Base-by-base conservation (phyloP, 2,888 invertebrate species). In the Flexamia atlantica region DNA sequence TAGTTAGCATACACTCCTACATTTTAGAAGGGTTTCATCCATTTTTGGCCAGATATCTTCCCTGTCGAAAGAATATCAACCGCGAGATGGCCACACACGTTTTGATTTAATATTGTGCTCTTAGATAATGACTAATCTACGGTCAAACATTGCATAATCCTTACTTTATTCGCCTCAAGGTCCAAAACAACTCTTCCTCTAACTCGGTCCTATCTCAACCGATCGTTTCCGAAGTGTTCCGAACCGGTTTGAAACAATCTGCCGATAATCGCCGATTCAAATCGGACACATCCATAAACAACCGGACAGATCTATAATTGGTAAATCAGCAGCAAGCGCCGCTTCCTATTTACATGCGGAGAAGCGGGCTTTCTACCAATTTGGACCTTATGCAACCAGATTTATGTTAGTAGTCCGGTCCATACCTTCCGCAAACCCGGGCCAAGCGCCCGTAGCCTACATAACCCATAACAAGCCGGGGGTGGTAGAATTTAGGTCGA, bases 311-410 rank as follows among this genome's bases (percentile, higher is more conserved):
- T 40, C 36, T 36, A 40, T 76, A 76, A 76, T 76, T 76, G 76
- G 76, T 20, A 46, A 23, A 50, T 76, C 76, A 20, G 76, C 25
- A n/a, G n/a, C 72, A 5, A 1, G 5, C 20, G 46, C 50, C 50
- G 50, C 50, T 76, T 42, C 76, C 76, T 76, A 76, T 76, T 76
- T 76, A 46, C 50, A 76, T 10, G 46, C 76, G 17, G 28, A 30
- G 76, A 76, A 76, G 46, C 76, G 76, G 50, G 76, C 76, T 76
- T 76, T 76, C 76, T 76, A 76, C 76, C 76, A 46, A 76, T 50
- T 76, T 76, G 23, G 28, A 46, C 14, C 3, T 76, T 76, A 42
- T n/a, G 76, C 46, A 76, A 76, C 50, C 25, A 76, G 70, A 76
- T 46, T 76, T 76, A 76, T 76, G 76, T 36, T 28, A 40, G 76